Conservation (phyloP, 2,113 vertebrate genomes). For the Malurus elegans region DNA sequence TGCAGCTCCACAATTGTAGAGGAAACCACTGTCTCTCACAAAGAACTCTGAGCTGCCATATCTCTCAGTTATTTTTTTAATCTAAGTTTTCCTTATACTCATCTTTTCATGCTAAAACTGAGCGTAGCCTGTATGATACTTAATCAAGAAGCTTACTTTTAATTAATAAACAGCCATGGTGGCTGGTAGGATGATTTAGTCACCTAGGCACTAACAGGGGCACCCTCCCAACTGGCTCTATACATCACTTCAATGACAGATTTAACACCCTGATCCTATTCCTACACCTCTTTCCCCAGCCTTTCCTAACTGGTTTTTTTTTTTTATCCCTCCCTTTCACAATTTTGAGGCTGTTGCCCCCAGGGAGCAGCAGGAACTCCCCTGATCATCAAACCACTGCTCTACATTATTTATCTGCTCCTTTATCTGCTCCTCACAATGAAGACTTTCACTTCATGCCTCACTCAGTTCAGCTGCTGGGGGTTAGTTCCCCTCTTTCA, state of each 20-base stretch:
- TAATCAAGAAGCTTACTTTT: not conserved
- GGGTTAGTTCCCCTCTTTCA: not conserved
- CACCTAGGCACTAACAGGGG: not conserved
- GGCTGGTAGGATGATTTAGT: not conserved
- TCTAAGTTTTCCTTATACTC: not conserved
- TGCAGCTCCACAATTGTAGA: not conserved
- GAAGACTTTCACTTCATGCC: not conserved
- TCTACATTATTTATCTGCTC: not conserved
- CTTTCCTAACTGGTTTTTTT: not conserved
- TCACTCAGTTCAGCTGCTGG: not conserved
- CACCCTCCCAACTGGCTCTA: not conserved
- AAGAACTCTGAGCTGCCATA: not conserved
- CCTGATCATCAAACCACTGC: not conserved
- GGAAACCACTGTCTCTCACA: not conserved
- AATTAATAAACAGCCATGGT: not conserved
- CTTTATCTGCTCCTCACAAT: not conserved
- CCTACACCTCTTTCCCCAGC: not conserved
- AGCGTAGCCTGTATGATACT: not conserved
- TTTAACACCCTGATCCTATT: not conserved
- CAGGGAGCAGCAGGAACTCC: not conserved
- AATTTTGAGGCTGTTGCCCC: not conserved
- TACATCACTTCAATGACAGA: not conserved
- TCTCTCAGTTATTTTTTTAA: not conserved
- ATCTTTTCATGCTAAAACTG: not conserved
- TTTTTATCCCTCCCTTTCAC: rapidly evolving